Evolutionary conservation across 1,140 invertebrate species (phyloP).

Genomic region (Trachymyrmex septentrionalis): DNA sequence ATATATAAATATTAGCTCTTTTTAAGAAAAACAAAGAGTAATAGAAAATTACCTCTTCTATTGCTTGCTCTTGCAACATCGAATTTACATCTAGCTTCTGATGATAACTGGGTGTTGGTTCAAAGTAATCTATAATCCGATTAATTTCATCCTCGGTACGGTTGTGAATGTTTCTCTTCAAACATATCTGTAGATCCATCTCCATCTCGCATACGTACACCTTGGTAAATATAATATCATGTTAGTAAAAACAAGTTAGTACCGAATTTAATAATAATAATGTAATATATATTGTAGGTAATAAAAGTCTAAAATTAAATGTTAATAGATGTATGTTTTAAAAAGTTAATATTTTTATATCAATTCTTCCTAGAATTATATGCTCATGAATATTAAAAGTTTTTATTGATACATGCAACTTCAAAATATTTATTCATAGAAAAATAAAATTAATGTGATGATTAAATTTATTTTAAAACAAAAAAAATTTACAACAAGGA

Average conservation of each 20-base stretch:
- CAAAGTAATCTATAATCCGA: constrained; percentile 92
- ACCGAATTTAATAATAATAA: background rate
- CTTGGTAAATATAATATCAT: constrained; percentile 84
- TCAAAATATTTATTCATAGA: background rate
- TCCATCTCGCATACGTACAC: constrained; percentile 96
- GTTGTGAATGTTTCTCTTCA: constrained; percentile 94
- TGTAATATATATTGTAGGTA: background rate
- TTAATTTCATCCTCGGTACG: constrained; percentile 93
- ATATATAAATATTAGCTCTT: background rate
- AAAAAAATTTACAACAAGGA: background rate
- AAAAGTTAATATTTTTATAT: background rate
- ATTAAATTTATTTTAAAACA: background rate
- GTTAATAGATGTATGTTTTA: background rate
- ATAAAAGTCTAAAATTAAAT: background rate
- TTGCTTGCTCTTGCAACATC: constrained; percentile 93
- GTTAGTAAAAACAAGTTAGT: constrained; percentile 28
- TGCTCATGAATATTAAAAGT: background rate
- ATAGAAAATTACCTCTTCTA: constrained; percentile 88
- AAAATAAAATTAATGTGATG: background rate
- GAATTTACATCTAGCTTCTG: constrained; percentile 92
- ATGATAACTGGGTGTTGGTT: constrained; percentile 91
- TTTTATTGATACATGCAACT: background rate
- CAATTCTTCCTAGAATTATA: constrained; percentile 4
- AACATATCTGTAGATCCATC: constrained; percentile 92
- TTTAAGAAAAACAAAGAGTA: background rate